These are phyloP conservation scores for Drosophila peninsularis DNA, from an alignment of 2,888 invertebrate species.

Conservation along the genomic window DNA sequence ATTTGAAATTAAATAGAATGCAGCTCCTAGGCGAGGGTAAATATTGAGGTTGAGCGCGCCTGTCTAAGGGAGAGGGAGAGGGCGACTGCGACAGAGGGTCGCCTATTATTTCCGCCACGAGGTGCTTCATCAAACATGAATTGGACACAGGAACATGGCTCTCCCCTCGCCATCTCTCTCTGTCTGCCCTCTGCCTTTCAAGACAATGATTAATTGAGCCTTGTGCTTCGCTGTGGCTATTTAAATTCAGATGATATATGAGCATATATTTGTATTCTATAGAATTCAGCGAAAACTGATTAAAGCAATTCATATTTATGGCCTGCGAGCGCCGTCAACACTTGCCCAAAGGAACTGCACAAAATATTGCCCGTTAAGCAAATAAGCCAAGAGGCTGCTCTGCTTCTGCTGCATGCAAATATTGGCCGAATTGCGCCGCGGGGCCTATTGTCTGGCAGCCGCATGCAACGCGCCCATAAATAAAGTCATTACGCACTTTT, in stretches of 20 bases:
- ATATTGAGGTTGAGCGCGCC: constrained; percentile 20
- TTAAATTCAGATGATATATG: constrained; percentile 51
- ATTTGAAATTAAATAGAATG: constrained; percentile 47
- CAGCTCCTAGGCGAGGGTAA: constrained; percentile 10
- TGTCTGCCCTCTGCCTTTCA: constrained; percentile 6
- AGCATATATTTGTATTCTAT: constrained; percentile 16
- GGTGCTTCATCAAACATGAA: constrained; percentile 76
- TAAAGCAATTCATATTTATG: constrained; percentile 66
- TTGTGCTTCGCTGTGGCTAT: constrained; percentile 36
- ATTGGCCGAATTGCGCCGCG: constrained; percentile 45
- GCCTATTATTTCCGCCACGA: constrained; percentile 50
- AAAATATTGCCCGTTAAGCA: constrained; percentile 17
- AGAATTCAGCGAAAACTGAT: constrained; percentile 57
- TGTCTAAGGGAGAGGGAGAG: constrained; percentile 2
- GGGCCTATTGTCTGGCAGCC: constrained; percentile 52
- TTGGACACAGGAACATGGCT: constrained; percentile 29
- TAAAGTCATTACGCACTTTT: constrained; percentile 75
- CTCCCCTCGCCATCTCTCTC: background rate
- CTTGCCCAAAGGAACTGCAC: constrained; percentile 18
- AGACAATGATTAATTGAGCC: constrained; percentile 76
- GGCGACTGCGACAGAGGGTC: constrained; percentile 35
- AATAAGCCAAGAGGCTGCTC: constrained; percentile 24
- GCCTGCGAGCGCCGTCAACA: constrained; percentile 56
- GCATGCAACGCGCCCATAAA: constrained; percentile 56
- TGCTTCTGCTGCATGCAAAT: constrained; percentile 51